phyloP scores from a whole-genome alignment of 1,140 invertebrate species.

The Heliothis virescens region DNA sequence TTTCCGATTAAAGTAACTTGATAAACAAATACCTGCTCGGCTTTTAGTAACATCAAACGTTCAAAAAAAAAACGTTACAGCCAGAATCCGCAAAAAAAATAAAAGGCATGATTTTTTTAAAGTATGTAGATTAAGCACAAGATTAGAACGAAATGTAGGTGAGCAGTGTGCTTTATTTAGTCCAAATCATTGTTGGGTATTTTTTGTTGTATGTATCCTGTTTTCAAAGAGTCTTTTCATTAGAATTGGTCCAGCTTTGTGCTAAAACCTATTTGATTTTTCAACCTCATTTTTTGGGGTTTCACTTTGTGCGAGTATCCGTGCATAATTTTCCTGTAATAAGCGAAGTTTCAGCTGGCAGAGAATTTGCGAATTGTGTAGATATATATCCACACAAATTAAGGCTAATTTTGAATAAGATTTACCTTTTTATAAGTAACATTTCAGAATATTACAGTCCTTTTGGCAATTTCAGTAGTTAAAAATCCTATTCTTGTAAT shows the following conservation, averaged over 20 bases:
- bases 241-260: not conserved
- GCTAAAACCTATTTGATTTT: not conserved
- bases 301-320: not conserved
- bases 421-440: no score
- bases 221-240: not conserved
- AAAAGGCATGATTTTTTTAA: not conserved
- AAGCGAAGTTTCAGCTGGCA: no score
- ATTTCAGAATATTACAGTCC: no score
- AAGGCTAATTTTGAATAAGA: no score
- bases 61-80: not conserved
- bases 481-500: no score
- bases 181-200: constrained; percentile 1
- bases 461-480: no score
- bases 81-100: not conserved
- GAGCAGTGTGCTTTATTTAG: not conserved
- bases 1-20: constrained; percentile 18
- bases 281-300: not conserved
- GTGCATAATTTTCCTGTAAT: no score
- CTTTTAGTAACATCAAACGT: not conserved
- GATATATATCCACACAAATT: no score
- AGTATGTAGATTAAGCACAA: not conserved
- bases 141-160: not conserved
- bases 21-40: not conserved
- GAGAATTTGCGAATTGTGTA: no score
- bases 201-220: constrained; percentile 2